phyloP scores from a whole-genome alignment of 2,888 invertebrate species.

The Linnaemya tessellans region DNA sequence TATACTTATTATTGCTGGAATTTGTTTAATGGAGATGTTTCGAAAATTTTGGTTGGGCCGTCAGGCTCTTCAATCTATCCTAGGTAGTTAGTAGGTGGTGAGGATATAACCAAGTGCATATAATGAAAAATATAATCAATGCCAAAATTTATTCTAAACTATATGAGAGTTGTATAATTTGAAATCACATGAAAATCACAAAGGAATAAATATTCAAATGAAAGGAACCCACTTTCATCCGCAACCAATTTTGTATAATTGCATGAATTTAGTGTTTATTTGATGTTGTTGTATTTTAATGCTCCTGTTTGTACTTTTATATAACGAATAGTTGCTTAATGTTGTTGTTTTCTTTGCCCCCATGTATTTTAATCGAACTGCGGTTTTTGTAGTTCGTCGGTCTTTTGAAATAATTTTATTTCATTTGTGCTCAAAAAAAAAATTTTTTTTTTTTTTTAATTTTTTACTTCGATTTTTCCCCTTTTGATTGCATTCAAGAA shows the following conservation, averaged over 20 bases:
- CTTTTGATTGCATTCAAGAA: slow-evolving; percentile 61
- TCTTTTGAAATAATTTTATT: slow-evolving; percentile 65
- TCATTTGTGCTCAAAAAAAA: slow-evolving; percentile 57
- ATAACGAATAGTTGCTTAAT: slow-evolving; percentile 24
- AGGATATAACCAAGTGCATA: too few relatives aligned
- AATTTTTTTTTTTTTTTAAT: slow-evolving; percentile 11
- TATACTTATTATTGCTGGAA: too few relatives aligned
- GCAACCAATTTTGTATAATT: slow-evolving; percentile 45
- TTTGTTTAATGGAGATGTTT: too few relatives aligned
- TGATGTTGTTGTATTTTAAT: slow-evolving; percentile 53
- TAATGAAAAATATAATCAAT: too few relatives aligned
- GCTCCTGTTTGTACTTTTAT: slow-evolving; percentile 63
- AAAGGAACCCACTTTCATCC: not conserved
- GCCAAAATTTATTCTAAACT: too few relatives aligned
- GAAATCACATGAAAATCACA: not conserved
- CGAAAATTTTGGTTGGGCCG: too few relatives aligned
- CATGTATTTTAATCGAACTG: slow-evolving; percentile 52
- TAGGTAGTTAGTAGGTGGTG: too few relatives aligned
- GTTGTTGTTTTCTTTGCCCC: slow-evolving; percentile 10
- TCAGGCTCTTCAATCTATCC: too few relatives aligned
- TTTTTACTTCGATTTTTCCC: slow-evolving; percentile 19
- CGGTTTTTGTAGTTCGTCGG: slow-evolving; percentile 52
- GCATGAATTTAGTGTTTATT: slow-evolving; percentile 58
- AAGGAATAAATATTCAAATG: not conserved
- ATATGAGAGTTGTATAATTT: not conserved